Evolutionary conservation across 2,797 vertebrate genomes (phyloP), one percentile per base, ranked within the genome.

Genomic region (Platyrinchus mystaceus): DNA sequence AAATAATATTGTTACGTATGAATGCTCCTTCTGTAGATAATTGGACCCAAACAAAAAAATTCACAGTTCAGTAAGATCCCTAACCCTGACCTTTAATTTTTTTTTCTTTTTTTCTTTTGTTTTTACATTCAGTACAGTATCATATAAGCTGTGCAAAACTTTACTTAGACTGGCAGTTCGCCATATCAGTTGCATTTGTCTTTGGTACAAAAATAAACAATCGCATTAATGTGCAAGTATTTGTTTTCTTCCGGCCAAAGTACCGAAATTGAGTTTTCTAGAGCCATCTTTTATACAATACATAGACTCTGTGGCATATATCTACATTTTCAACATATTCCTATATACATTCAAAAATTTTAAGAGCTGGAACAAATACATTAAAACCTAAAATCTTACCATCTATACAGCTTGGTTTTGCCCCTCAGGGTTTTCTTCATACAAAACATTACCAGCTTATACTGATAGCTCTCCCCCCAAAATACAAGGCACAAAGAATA

Each of bases 91-190:
- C 98, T 98, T 98, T 98, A 94, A 96, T 60, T 95, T 97, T 97
- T 97, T 96, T 95, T 74, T 68, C 84, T 92, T 88, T 67, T 94
- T 93, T 91, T 87, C 92, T 68, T 91, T 95, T 98, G 98, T 98
- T 98, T 99, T 99, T 99, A 99, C 99, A 99, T 99, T 99, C 99
- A 99, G 98, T 99, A 99, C 99, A 99, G 99, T 99, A 98, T 99
- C 99, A 99, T 98, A 98, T 99, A 99, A 99, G 99, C 99, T 99
- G 99, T 99, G 99, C 99, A 99, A 99, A 99, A 99, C 99, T 99
- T 99, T 99, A 99, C 99, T 99, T 99, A 99, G 98, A 99, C 99
- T 99, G 99, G 99, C 99, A 99, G 98, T 98, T 98, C 92, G 99
- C 99, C 99, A 99, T 99, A 98, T 99, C 99, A 98, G 98, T 99